These are phyloP conservation scores for Prietella phreatophila DNA, from an alignment of 2,113 vertebrate genomes.

Conservation along the genomic window DNA sequence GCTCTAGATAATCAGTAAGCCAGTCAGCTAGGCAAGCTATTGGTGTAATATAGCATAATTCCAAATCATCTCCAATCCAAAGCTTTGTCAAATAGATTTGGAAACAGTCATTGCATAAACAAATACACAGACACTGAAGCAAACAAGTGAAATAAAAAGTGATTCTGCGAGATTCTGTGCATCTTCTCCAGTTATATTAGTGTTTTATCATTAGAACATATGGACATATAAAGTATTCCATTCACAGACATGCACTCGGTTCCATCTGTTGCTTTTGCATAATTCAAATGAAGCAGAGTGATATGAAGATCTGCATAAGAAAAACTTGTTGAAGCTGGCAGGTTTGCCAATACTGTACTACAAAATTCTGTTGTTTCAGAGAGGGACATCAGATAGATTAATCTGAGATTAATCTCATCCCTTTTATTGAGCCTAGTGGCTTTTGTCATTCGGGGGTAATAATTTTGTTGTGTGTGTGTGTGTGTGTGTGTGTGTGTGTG, in stretches of 20 bases:
- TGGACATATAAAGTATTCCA: slow-evolving; percentile 20
- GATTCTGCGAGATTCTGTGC: background rate
- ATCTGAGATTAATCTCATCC: background rate
- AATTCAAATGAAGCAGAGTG: slow-evolving; percentile 19
- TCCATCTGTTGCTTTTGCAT: slow-evolving; percentile 33
- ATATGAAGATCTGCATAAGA: slow-evolving; percentile 10
- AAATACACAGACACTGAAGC: background rate
- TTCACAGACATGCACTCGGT: background rate
- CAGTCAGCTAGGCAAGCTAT: background rate
- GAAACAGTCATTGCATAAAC: background rate
- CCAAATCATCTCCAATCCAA: background rate
- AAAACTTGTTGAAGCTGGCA: slow-evolving; percentile 46
- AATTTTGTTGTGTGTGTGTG: background rate
- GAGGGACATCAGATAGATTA: background rate
- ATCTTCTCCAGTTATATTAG: slow-evolving; percentile 14
- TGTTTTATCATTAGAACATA: slow-evolving; percentile 33
- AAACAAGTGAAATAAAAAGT: background rate
- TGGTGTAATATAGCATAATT: background rate
- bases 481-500: background rate
- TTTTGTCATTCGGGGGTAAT: background rate
- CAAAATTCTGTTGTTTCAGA: slow-evolving; percentile 12
- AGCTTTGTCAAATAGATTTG: background rate
- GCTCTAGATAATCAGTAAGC: background rate
- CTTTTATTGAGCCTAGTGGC: background rate
- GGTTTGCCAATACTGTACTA: slow-evolving; percentile 20